Evolutionary conservation across 2,797 vertebrate species (phyloP).

Genomic region (Thaleichthys pacificus): DNA sequence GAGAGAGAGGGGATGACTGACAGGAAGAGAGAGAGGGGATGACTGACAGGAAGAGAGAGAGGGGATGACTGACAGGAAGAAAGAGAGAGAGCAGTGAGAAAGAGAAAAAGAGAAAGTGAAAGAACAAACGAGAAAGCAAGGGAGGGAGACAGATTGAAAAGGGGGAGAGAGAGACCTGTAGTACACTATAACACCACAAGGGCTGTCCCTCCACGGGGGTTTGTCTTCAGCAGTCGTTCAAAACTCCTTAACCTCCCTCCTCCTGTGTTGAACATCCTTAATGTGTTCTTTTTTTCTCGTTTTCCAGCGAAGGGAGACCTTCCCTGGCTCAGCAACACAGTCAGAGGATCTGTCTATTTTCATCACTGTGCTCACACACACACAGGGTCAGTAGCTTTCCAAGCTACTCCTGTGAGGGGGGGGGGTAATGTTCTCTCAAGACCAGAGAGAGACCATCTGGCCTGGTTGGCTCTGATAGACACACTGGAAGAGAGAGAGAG

Average conservation of each 20-base stretch:
- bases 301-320: conserved; percentile 10
- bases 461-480: conserved; percentile 46
- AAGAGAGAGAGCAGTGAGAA: neutral
- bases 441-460: conserved; percentile 71
- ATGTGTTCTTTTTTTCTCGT: neutral
- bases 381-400: conserved; percentile 45
- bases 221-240: neutral
- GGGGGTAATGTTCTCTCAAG: conserved; percentile 19
- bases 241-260: conserved; percentile 5
- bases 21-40: neutral
- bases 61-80: neutral
- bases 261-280: conserved; percentile 7
- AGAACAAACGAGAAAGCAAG: neutral
- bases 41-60: neutral
- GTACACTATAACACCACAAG: neutral
- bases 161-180: neutral
- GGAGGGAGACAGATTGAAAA: neutral
- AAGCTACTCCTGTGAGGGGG: conserved; percentile 43
- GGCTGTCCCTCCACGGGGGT: neutral
- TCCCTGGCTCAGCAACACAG: conserved; percentile 2
- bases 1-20: too few relatives aligned
- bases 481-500: too few relatives aligned
- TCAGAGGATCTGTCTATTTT: conserved; percentile 35
- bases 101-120: neutral
- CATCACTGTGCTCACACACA: conserved; percentile 36